A percentile compares a stretch with the other conserved stretches of the same genome.
These are phyloP conservation scores for Drosophila limbata DNA, from an alignment of 2,888 invertebrate species.

Conservation along the genomic window DNA sequence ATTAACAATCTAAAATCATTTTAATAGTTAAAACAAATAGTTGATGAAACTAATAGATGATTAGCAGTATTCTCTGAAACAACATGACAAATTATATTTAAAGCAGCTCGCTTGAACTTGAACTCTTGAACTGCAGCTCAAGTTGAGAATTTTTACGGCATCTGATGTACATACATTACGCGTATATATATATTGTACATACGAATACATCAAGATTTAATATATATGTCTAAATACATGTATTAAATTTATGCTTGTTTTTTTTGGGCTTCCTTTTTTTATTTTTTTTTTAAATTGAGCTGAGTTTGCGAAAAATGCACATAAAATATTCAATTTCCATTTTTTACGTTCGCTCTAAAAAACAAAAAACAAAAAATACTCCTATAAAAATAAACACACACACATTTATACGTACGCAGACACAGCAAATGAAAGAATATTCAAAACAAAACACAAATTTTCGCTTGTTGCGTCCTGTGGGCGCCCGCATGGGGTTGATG, in stretches of 20 bases:
- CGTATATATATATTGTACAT: background rate
- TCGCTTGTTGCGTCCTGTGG: slow-evolving; percentile 59
- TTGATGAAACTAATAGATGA: background rate
- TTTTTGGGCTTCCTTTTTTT: background rate
- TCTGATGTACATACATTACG: slow-evolving; percentile 1
- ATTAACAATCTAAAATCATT: background rate
- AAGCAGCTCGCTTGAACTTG: background rate
- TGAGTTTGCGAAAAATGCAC: slow-evolving; percentile 37
- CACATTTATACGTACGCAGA: slow-evolving; percentile 5
- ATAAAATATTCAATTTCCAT: slow-evolving; percentile 71
- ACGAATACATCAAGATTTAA: background rate
- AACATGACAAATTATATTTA: background rate
- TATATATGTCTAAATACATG: slow-evolving; percentile 2
- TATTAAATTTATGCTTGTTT: slow-evolving; percentile 8
- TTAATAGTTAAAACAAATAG: background rate
- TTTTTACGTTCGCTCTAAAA: slow-evolving; percentile 53
- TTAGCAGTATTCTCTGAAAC: background rate
- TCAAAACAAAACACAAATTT: slow-evolving; percentile 58
- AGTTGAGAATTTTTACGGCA: slow-evolving; percentile 7
- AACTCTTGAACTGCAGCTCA: background rate
- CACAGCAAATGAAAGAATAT: slow-evolving; percentile 30
- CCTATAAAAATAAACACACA: slow-evolving; percentile 43
- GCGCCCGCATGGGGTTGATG: slow-evolving; percentile 12
- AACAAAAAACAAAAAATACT: slow-evolving; percentile 20
- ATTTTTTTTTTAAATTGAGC: slow-evolving; percentile 14